Evolutionary conservation across 2,113 vertebrate genomes (phyloP).

Genomic region (Myrmecophaga tridactyla): DNA sequence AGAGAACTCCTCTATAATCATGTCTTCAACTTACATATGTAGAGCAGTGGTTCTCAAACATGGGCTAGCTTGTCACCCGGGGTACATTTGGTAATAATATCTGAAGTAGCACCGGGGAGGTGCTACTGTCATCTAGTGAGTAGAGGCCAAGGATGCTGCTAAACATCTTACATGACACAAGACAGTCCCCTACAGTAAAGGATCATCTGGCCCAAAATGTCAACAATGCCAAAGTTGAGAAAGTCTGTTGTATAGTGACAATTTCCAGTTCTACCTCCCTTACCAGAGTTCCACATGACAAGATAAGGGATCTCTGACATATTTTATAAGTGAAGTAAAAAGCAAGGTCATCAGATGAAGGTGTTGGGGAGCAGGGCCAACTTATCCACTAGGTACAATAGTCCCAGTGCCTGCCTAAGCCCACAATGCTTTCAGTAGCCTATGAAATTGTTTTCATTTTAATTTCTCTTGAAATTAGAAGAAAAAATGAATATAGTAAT

Average conservation of each 20-base stretch:
- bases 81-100: neutral
- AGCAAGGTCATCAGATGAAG: neutral
- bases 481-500: neutral
- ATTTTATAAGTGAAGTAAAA: slow-evolving; percentile 31
- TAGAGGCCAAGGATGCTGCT: too few species aligned
- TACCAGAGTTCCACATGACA: neutral
- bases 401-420: too few species aligned
- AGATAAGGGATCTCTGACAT: neutral
- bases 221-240: too few species aligned
- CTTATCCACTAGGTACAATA: neutral
- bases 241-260: neutral
- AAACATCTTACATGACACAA: too few species aligned
- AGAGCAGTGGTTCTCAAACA: neutral
- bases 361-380: neutral
- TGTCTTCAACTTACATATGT: neutral
- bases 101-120: neutral
- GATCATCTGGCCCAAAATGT: too few species aligned
- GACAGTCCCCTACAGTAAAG: too few species aligned
- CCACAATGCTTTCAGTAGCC: neutral
- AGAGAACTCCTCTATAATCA: neutral
- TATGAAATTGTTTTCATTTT: neutral
- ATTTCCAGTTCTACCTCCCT: neutral
- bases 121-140: neutral
- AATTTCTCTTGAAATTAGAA: slow-evolving; percentile 32
- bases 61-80: neutral